phyloP scores from a whole-genome alignment of 2,888 invertebrate genomes.

The Thera britannica region DNA sequence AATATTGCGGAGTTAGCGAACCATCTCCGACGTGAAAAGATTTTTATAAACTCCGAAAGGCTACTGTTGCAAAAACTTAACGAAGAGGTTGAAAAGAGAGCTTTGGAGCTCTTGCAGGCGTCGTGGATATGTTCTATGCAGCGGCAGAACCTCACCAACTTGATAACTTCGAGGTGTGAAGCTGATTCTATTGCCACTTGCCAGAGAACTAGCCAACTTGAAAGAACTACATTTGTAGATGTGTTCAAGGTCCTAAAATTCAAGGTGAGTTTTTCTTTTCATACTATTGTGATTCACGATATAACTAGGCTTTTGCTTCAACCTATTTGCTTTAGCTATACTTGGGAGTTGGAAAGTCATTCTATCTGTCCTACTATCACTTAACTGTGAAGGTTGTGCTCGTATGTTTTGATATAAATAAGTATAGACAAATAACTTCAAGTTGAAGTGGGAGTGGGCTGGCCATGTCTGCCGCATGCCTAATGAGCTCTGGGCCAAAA shows the following conservation, averaged over 20 bases:
- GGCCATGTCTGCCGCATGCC: no score
- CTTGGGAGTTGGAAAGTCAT: not conserved
- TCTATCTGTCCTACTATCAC: not conserved
- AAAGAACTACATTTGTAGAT: conserved; percentile 88
- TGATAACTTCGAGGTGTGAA: conserved; percentile 90
- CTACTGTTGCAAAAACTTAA: conserved; percentile 91
- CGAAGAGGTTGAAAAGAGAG: conserved; percentile 87
- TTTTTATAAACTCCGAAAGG: conserved; percentile 94
- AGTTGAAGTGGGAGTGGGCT: no score
- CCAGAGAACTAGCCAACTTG: conserved; percentile 82
- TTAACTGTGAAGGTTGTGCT: not conserved
- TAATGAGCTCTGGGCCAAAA: no score
- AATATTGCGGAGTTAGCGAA: conserved; percentile 80
- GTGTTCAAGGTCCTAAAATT: conserved; percentile 93
- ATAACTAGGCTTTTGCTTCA: not conserved
- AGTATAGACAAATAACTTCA: no score
- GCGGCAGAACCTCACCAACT: conserved; percentile 90
- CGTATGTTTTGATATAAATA: no score
- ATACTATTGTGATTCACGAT: not conserved
- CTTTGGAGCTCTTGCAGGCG: conserved; percentile 86
- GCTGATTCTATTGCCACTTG: conserved; percentile 91
- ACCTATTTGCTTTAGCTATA: no score
- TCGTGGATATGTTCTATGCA: conserved; percentile 96
- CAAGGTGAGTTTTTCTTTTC: conserved; percentile 82
- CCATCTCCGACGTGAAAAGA: conserved; percentile 92